Percentiles rank a stretch among this genome's conserved stretches.
Conservation (phyloP, 2,113 vertebrate species). For the Dicrurus megarhynchus region DNA sequence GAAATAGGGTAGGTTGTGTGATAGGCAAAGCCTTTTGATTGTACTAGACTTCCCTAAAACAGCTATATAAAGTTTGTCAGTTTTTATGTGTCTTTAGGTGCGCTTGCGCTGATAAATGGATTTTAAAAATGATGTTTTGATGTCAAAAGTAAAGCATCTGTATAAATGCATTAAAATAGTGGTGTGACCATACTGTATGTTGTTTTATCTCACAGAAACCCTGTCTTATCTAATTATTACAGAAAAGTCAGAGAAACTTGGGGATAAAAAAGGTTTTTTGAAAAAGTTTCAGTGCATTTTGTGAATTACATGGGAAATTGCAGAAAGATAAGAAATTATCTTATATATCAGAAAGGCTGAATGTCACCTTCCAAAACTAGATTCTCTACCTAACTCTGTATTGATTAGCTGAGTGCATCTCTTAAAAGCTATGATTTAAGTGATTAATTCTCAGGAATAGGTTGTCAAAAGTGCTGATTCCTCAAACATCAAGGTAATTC, state of each 20-base stretch:
- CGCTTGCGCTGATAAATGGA: not conserved
- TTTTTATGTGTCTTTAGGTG: not conserved
- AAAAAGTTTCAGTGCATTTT: not conserved
- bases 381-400: not conserved
- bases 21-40: not conserved
- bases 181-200: not conserved
- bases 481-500: not conserved
- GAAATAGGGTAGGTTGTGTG: not conserved
- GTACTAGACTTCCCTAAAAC: not conserved
- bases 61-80: not conserved
- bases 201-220: not conserved
- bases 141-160: not conserved
- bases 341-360: not conserved
- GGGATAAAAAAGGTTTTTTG: not conserved
- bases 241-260: not conserved
- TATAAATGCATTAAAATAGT: not conserved
- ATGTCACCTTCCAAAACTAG: not conserved
- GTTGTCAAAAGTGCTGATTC: not conserved
- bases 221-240: not conserved
- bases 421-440: not conserved
- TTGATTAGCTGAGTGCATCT: not conserved
- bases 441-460: not conserved
- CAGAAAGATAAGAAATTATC: not conserved
- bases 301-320: not conserved
- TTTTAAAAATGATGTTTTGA: not conserved